Evolutionary conservation across 2,797 vertebrate genomes (phyloP).

Genomic region (Phalanger gymnotis): DNA sequence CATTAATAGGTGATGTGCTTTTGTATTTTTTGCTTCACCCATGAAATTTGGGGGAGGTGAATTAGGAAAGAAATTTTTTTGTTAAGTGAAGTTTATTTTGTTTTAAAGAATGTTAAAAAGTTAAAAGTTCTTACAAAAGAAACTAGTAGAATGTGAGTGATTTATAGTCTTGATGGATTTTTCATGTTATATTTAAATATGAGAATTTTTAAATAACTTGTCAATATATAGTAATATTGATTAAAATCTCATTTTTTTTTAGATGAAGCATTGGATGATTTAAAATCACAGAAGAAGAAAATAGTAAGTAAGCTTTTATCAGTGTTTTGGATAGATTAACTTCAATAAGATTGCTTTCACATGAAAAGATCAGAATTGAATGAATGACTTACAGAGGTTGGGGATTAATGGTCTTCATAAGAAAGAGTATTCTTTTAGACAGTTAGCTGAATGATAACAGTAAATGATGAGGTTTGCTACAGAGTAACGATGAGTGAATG

Average conservation of each 20-base stretch:
- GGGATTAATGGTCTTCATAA: slow-evolving; percentile 48
- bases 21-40: neutral
- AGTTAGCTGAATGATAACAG: slow-evolving; percentile 59
- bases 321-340: slow-evolving; percentile 55
- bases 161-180: neutral
- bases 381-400: slow-evolving; percentile 54
- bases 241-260: slow-evolving; percentile 72
- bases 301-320: slow-evolving; percentile 92
- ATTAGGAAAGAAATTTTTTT: slow-evolving; percentile 35
- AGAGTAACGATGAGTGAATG: slow-evolving; percentile 57
- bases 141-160: neutral
- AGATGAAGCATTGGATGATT: slow-evolving; percentile 97
- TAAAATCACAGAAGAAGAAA: slow-evolving; percentile 96
- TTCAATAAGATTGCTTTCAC: slow-evolving; percentile 52
- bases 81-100: slow-evolving; percentile 28
- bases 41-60: neutral
- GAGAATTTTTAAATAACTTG: slow-evolving; percentile 32
- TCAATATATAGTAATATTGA: slow-evolving; percentile 65
- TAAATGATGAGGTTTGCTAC: slow-evolving; percentile 59
- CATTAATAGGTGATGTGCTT: neutral
- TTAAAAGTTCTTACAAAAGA: neutral
- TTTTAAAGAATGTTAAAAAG: slow-evolving; percentile 5
- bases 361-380: slow-evolving; percentile 57
- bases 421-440: slow-evolving; percentile 59
- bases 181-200: slow-evolving; percentile 51